Evolutionary conservation across 2,113 vertebrate species (phyloP).

Genomic region (Scalopus aquaticus): DNA sequence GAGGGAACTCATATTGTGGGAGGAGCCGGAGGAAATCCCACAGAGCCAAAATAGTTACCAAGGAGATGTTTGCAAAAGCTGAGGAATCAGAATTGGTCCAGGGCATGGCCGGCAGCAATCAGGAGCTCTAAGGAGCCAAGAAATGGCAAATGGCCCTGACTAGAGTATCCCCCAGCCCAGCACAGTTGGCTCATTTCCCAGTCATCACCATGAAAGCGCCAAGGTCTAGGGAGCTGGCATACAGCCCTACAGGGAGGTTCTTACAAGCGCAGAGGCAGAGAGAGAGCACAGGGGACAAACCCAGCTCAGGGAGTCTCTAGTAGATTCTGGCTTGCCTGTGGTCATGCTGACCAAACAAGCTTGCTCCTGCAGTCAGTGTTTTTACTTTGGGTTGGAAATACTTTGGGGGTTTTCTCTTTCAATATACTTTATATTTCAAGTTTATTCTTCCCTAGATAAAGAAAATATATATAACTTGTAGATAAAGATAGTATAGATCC

Average conservation of each 20-base stretch:
- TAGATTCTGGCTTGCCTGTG: not conserved
- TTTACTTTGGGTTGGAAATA: slow-evolving; percentile 26
- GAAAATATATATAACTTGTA: not conserved
- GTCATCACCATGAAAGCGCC: not conserved
- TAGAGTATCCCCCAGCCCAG: not conserved
- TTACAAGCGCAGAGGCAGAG: not conserved
- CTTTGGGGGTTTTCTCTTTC: not conserved
- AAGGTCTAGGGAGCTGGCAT: not conserved
- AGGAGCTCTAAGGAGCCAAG: not conserved
- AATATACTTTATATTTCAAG: not conserved
- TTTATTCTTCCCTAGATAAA: not conserved
- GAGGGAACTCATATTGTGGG: not conserved
- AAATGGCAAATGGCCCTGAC: not conserved
- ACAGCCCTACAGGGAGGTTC: not conserved
- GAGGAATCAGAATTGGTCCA: not conserved
- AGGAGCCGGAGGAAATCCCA: not conserved
- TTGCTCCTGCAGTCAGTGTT: not conserved
- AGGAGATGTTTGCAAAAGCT: not conserved
- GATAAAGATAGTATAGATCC: not conserved
- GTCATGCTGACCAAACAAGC: not conserved
- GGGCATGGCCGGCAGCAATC: not conserved
- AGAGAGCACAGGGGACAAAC: not conserved
- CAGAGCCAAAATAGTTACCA: not conserved
- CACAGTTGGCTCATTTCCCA: not conserved
- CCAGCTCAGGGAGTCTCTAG: not conserved